Evolutionary conservation across 1,140 invertebrate genomes (phyloP), one percentile per base, ranked within the genome.

Genomic region (Campoletis sonorensis): DNA sequence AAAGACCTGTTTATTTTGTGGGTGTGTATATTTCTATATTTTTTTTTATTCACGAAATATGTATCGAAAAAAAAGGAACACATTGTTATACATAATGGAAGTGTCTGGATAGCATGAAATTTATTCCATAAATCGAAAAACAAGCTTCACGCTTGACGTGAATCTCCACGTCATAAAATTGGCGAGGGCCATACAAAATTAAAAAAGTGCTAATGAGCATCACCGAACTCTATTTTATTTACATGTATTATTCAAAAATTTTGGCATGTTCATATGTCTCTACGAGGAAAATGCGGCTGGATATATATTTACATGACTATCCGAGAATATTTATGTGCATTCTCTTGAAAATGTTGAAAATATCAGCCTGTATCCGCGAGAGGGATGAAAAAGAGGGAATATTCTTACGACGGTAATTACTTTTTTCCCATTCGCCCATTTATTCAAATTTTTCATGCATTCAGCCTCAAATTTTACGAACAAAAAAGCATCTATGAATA

Each of bases 51-150:
- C 40, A 45, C 11, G 11, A 45, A 11, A 33, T 37, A 16, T n/a
- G 18, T 72, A 72, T 40, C 8, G 70, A 13, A 49, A 30, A 30
- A 45, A 75, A 1, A 11, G 11, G n/a, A 70, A 70, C 21, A 45
- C 37, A 49, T 75, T 15, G 72, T 54, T 75, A 54, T 54, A 54
- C 49, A 54, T 30, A 75, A 75, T 75, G 49, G 49, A 54, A 26
- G 72, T 54, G 72, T 54, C 72, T 54, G 30, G 49, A 13, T n/a
- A 18, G 26, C 15, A 26, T 54, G 72, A 75, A 75, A 51, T 75
- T 75, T 75, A 75, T 75, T 27, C 72, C 72, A 75, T 54, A 75
- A 75, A 75, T 75, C 72, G 33, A 51, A 70, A 70, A 26, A 4
- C 61, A 23, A 64, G 23, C 8, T 64, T 13, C 61, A 23, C 61